phyloP scores from a whole-genome alignment of 1,140 invertebrate species.

The Philopotamus ludificatus region DNA sequence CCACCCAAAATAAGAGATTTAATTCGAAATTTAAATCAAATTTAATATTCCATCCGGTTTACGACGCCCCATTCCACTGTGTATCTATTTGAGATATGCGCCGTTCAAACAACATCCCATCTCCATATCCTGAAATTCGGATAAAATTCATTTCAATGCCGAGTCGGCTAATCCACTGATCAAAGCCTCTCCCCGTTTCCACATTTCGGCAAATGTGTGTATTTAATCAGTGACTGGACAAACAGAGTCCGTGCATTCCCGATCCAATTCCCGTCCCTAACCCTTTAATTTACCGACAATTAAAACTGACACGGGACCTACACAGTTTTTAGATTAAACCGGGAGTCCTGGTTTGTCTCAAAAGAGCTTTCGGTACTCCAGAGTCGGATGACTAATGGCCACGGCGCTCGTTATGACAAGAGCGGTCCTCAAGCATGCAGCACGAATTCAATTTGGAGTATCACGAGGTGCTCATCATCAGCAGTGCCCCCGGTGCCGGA shows the following conservation, averaged over 20 bases:
- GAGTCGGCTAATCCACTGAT: too few species aligned
- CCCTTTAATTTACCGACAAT: slow-evolving; percentile 12
- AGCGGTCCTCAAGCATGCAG: slow-evolving; percentile 27
- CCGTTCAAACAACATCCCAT: not conserved
- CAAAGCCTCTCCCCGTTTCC: not conserved
- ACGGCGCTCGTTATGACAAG: not conserved
- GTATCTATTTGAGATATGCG: too few species aligned
- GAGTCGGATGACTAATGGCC: slow-evolving; percentile 29
- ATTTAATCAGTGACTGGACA: too few species aligned
- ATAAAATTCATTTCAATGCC: not conserved
- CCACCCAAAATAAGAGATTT: too few species aligned
- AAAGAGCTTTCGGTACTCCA: not conserved
- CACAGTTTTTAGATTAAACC: slow-evolving; percentile 25
- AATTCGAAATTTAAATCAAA: too few species aligned
- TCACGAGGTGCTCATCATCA: slow-evolving; percentile 27
- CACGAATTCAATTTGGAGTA: slow-evolving; percentile 40
- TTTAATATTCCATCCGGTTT: too few species aligned
- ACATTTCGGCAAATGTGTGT: not conserved
- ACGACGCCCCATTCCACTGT: too few species aligned
- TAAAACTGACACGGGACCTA: slow-evolving; percentile 20
- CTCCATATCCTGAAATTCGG: not conserved
- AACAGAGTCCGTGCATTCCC: too few species aligned
- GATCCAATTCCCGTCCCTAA: too few species aligned
- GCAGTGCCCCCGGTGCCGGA: slow-evolving; percentile 5
- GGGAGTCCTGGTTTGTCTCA: not conserved